phyloP scores from a whole-genome alignment of 2,113 vertebrate genomes.

The Apeltes quadracus region DNA sequence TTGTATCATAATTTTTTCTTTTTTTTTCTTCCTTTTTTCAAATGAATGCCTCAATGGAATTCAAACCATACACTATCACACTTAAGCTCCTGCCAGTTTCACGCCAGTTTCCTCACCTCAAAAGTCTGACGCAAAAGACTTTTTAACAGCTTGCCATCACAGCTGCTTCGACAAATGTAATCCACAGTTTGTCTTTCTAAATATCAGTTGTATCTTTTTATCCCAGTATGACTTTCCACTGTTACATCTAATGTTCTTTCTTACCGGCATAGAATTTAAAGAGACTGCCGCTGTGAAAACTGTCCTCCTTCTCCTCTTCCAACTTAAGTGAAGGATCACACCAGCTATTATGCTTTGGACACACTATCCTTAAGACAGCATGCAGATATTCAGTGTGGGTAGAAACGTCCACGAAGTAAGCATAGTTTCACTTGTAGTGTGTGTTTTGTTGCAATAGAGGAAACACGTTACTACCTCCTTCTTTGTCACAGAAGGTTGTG shows the following conservation, averaged over 20 bases:
- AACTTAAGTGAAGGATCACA: background rate
- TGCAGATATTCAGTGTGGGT: background rate
- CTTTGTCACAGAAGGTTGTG: background rate
- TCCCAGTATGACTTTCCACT: conserved; percentile 16
- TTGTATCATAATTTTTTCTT: background rate
- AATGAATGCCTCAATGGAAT: background rate
- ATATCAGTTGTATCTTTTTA: conserved; percentile 17
- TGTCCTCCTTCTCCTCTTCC: background rate
- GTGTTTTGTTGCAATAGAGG: background rate
- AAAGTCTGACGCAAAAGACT: background rate
- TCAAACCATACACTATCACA: background rate
- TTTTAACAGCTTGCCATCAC: conserved; percentile 3
- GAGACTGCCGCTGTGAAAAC: conserved; percentile 24
- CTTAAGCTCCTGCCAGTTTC: background rate
- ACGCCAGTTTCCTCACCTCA: background rate
- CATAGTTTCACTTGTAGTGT: too few species aligned
- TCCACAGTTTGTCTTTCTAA: conserved; percentile 2
- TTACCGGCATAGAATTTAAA: background rate
- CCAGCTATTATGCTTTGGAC: conserved; percentile 1
- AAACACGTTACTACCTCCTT: background rate
- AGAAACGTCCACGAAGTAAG: too few species aligned
- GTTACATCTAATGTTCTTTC: conserved; percentile 8
- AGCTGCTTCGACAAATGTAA: conserved; percentile 2
- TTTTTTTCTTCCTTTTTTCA: background rate
- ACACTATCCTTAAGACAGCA: background rate